phyloP scores from a whole-genome alignment of 2,113 vertebrate genomes.

The Cettia cetti region DNA sequence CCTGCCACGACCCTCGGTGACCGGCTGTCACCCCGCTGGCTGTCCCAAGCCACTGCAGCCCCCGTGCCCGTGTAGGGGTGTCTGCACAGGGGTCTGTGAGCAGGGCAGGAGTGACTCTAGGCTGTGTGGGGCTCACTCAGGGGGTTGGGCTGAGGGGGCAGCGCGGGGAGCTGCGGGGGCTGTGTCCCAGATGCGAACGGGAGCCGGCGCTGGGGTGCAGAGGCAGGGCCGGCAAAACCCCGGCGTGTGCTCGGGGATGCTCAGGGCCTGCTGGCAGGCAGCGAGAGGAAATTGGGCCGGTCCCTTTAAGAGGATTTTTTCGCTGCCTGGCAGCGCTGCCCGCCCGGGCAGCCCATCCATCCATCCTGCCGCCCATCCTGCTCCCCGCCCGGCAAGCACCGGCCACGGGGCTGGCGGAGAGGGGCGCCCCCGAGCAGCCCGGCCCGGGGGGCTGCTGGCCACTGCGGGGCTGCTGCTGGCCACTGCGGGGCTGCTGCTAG shows the following conservation, averaged over 20 bases:
- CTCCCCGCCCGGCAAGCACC: not conserved
- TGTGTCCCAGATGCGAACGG: fast-evolving
- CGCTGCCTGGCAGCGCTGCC: not conserved
- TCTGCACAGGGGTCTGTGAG: fast-evolving
- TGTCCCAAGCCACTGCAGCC: not conserved
- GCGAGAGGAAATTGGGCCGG: not conserved
- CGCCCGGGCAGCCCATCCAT: slow-evolving; percentile 6
- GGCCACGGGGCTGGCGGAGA: not conserved
- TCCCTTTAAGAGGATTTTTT: slow-evolving; percentile 55
- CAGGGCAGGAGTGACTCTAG: fast-evolving
- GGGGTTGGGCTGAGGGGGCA: too few relatives aligned
- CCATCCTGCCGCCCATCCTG: not conserved
- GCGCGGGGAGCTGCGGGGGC: fast-evolving
- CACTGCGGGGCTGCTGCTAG: not conserved
- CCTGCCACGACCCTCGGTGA: fast-evolving
- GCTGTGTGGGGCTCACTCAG: fast-evolving
- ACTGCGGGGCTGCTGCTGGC: not conserved
- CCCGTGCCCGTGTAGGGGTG: not conserved
- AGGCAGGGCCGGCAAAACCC: not conserved
- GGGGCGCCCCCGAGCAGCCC: not conserved
- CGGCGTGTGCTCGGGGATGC: not conserved
- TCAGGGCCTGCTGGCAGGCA: not conserved
- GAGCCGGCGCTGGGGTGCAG: not conserved
- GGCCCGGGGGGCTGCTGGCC: not conserved
- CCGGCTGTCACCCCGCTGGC: not conserved